Evolutionary conservation across 2,888 invertebrate genomes (phyloP).

Genomic region (Ophonus ardosiacus): DNA sequence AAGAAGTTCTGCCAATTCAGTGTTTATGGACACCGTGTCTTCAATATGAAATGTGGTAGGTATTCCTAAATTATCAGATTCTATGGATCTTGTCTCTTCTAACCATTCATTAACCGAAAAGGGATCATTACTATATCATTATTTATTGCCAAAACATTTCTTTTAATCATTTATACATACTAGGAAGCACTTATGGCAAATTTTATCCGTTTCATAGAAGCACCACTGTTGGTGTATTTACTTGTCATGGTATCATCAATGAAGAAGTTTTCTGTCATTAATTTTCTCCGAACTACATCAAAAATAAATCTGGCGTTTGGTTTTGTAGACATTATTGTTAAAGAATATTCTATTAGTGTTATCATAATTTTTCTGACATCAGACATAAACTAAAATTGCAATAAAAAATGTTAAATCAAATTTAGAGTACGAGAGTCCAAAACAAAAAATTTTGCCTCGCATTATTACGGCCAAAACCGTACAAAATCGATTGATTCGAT

Average conservation of each 20-base stretch:
- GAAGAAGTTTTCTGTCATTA: conserved; percentile 60
- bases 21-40: conserved; percentile 6
- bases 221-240: conserved; percentile 24
- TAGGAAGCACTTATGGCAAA: conserved; percentile 61
- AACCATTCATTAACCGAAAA: conserved; percentile 61
- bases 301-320: conserved; percentile 60
- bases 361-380: conserved; percentile 62
- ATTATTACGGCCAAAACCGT: too few species aligned
- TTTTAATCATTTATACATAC: conserved; percentile 48
- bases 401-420: neutral
- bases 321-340: conserved; percentile 54
- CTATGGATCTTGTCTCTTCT: conserved; percentile 44
- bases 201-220: conserved; percentile 38
- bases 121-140: conserved; percentile 59
- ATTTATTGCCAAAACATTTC: conserved; percentile 44
- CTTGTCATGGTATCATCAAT: conserved; percentile 36
- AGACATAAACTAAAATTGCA: conserved; percentile 59
- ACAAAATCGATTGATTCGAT: too few species aligned
- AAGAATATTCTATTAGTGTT: conserved; percentile 57
- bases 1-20: conserved; percentile 46
- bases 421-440: too few species aligned
- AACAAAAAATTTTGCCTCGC: too few species aligned
- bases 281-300: conserved; percentile 54
- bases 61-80: conserved; percentile 54
- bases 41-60: conserved; percentile 53